A percentile compares a stretch with the other conserved stretches of the same genome.
These are phyloP conservation scores for Melanotus villosus DNA, from an alignment of 2,888 invertebrate genomes.

Conservation along the genomic window DNA sequence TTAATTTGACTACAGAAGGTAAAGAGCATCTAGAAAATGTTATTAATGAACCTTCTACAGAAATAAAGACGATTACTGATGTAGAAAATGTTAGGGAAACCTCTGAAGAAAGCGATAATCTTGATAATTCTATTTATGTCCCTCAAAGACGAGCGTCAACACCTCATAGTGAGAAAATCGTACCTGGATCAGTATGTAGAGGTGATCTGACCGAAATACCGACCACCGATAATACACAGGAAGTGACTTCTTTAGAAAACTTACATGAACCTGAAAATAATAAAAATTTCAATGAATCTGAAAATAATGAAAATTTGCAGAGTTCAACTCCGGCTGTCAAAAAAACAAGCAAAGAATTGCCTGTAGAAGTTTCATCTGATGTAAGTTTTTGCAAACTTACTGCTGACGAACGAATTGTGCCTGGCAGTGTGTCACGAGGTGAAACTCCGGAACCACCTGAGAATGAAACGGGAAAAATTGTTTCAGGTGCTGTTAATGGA, in stretches of 20 bases:
- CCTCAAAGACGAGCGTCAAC: slow-evolving; percentile 12
- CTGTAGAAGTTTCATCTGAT: background rate
- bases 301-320: background rate
- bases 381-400: background rate
- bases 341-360: background rate
- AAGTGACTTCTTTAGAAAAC: background rate
- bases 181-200: slow-evolving; percentile 26
- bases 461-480: background rate
- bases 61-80: too few relatives aligned
- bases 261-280: too few relatives aligned
- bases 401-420: slow-evolving; percentile 8
- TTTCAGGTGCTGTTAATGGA: background rate
- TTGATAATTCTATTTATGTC: background rate
- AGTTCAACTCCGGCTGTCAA: background rate
- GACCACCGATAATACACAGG: background rate
- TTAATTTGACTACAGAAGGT: too few relatives aligned
- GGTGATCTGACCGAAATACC: slow-evolving; percentile 33
- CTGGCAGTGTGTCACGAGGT: slow-evolving; percentile 12
- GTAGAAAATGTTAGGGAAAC: background rate
- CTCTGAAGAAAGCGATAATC: background rate
- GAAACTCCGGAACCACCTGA: background rate
- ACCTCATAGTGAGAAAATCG: slow-evolving; percentile 38
- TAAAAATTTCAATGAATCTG: too few relatives aligned
- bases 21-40: too few relatives aligned
- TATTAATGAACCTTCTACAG: too few relatives aligned